Evolutionary conservation across 1,140 invertebrate genomes (phyloP).

Genomic region (Rhynchophorus ferrugineus): DNA sequence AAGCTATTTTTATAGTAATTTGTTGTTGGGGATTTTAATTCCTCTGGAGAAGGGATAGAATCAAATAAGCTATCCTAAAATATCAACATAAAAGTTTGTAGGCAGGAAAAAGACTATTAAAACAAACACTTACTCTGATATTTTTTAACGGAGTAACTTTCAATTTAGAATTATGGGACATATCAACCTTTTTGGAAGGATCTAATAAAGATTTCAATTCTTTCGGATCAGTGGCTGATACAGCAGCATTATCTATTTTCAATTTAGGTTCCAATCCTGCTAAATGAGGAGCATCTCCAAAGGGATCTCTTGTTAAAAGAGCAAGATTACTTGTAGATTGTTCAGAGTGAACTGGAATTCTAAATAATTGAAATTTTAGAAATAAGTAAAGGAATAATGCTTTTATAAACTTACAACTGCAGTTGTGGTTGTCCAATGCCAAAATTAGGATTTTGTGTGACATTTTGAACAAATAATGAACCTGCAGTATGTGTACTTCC

Average conservation of each 20-base stretch:
- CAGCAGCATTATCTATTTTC: slow-evolving; percentile 8
- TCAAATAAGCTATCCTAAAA: slow-evolving; percentile 30
- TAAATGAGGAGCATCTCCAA: slow-evolving; percentile 29
- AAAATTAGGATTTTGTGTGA: no score
- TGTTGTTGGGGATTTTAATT: slow-evolving; percentile 7
- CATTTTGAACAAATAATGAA: slow-evolving; percentile 46
- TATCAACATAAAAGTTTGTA: neutral
- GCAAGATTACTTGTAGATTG: slow-evolving; percentile 21
- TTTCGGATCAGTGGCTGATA: slow-evolving; percentile 28
- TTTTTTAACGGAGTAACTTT: slow-evolving; percentile 24
- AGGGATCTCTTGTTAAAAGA: slow-evolving; percentile 26
- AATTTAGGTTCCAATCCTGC: slow-evolving; percentile 28
- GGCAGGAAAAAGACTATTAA: neutral
- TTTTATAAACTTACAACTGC: slow-evolving; percentile 16
- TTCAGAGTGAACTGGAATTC: slow-evolving; percentile 23
- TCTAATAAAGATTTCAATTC: slow-evolving; percentile 30
- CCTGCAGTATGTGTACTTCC: slow-evolving; percentile 43
- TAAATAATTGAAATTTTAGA: slow-evolving; percentile 19
- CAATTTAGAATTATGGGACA: slow-evolving; percentile 18
- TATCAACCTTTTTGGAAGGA: slow-evolving; percentile 26
- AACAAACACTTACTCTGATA: slow-evolving; percentile 20
- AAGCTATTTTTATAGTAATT: slow-evolving; percentile 19
- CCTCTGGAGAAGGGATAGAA: slow-evolving; percentile 2
- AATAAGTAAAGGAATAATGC: neutral
- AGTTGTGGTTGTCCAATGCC: slow-evolving; percentile 20